Base-by-base conservation (phyloP, 2,888 invertebrate genomes). In the Neoaliturus tenellus region DNA sequence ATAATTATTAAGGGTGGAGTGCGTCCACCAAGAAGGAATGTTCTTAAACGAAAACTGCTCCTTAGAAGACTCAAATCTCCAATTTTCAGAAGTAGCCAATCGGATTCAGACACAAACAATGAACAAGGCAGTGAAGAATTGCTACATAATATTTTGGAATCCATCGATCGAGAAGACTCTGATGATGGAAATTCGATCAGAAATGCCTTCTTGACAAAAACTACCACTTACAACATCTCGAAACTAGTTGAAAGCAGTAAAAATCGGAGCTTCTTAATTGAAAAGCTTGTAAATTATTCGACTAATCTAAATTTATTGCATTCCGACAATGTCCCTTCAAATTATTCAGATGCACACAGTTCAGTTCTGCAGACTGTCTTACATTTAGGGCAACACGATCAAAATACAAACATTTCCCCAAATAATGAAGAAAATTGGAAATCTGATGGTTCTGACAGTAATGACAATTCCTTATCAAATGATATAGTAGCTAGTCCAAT, bases 171-270 rank as follows among this genome's bases (percentile, higher is more conserved):
- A 39, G 20, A 39, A 3, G 39, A 69, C 28, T 75, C 48, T 39
- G 14, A 41, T 48, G 10, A 75, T 41, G 28, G 25, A 44, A 39
- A 71, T 25, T 20, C 25, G 75, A 41, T 75, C 8, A 75, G 48
- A 41, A 44, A 75, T 75, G 75, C 75, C 2, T 75, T 44, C 17
- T 44, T 75, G 28, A 75, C 44, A 12, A 75, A 75, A 44, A 44
- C 39, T 1, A 75, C 44, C 10, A 75, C 75, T 41, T 75, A 75
- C 48, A 75, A 75, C 28, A 75, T 75, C 44, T 39, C 75, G 48
- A 75, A 75, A 28, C 14, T 75, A 23, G 17, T 17, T 23, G 48
- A 75, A 3, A 10, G 28, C 25, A 17, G 23, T 14, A 23, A 25
- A 28, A 75, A 75, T 44, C 25, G 6, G 6, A 75, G 75, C 48